phyloP scores from a whole-genome alignment of 2,797 vertebrate species.

The Argya squamiceps region DNA sequence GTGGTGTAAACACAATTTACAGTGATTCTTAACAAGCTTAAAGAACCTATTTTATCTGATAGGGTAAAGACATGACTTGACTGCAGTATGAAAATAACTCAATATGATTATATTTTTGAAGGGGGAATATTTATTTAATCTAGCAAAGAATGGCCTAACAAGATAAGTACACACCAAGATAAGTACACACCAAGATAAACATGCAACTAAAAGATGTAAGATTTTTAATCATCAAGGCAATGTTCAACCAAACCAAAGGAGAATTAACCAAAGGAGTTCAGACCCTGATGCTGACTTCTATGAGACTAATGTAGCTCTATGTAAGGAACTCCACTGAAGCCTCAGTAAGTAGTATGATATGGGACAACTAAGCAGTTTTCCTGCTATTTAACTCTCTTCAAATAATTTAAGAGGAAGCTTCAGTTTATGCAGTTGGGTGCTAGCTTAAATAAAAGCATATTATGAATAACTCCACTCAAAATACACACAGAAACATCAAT shows the following conservation, averaged over 20 bases:
- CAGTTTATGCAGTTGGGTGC: background rate
- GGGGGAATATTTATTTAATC: background rate
- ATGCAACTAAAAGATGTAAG: background rate
- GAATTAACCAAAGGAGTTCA: background rate
- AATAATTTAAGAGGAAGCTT: background rate
- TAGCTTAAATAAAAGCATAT: background rate
- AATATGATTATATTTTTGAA: background rate
- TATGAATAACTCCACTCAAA: background rate
- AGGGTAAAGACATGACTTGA: background rate
- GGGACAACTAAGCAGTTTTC: background rate
- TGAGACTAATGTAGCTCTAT: background rate
- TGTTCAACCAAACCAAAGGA: background rate
- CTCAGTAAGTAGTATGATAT: background rate
- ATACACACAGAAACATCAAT: background rate
- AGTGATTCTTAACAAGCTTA: background rate
- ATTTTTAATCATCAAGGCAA: background rate
- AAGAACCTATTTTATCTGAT: background rate
- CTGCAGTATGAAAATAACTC: background rate
- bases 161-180: background rate
- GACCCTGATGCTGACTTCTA: background rate
- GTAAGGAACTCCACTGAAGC: background rate
- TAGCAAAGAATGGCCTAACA: background rate
- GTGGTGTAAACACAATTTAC: background rate
- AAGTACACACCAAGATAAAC: background rate
- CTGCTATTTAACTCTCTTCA: background rate